Evolutionary conservation across 2,888 invertebrate species (phyloP).

Genomic region (Agrochola lota): DNA sequence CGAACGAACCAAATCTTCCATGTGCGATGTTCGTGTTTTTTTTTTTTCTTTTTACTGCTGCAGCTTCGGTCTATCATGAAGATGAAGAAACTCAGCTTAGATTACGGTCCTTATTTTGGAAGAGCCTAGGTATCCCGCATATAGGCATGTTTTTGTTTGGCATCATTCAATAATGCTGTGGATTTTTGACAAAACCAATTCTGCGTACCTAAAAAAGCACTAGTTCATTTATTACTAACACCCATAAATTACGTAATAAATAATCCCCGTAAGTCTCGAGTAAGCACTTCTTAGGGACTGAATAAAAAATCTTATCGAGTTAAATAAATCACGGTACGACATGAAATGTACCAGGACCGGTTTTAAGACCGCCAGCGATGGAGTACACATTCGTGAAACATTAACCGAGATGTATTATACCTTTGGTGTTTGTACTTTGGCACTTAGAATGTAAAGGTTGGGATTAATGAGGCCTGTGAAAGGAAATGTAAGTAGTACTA

Average conservation of each 20-base stretch:
- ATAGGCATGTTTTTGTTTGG: too few relatives aligned
- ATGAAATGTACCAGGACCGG: constrained; percentile 70
- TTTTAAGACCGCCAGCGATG: constrained; percentile 67
- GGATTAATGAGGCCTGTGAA: constrained; percentile 1
- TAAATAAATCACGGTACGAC: constrained; percentile 72
- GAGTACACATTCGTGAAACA: constrained; percentile 70
- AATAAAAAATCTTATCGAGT: constrained; percentile 66
- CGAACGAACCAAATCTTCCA: too few relatives aligned
- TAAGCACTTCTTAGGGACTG: constrained; percentile 58
- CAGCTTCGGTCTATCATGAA: too few relatives aligned
- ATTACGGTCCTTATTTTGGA: too few relatives aligned
- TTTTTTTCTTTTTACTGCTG: too few relatives aligned
- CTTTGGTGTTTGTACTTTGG: not conserved
- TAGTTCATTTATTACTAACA: constrained; percentile 47
- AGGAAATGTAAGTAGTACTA: not conserved
- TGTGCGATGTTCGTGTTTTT: too few relatives aligned
- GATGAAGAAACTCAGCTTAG: too few relatives aligned
- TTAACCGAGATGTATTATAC: constrained; percentile 45
- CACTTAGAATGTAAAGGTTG: constrained; percentile 13
- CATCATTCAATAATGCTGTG: too few relatives aligned
- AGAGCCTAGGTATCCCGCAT: too few relatives aligned
- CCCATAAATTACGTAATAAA: constrained; percentile 60
- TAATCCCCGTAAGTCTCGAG: constrained; percentile 54
- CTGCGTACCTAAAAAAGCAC: constrained; percentile 31
- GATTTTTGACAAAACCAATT: not conserved